These are phyloP conservation scores for Ferdinandea cuprea DNA, from an alignment of 2,888 invertebrate species.

Conservation along the genomic window DNA sequence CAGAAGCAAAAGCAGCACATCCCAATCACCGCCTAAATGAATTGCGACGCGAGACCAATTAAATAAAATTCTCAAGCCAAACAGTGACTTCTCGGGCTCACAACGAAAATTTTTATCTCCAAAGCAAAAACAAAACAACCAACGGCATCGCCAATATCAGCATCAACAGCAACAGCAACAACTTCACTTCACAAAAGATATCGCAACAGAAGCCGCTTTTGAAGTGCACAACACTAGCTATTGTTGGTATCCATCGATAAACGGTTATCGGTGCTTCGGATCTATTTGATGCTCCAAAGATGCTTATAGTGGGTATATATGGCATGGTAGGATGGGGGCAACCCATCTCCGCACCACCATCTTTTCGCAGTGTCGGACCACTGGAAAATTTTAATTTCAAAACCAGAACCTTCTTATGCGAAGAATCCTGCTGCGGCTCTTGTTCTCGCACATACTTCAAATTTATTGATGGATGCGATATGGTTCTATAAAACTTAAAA, in stretches of 20 bases:
- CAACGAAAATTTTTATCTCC: constrained; percentile 57
- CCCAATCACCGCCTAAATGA: constrained; percentile 71
- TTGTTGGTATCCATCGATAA: constrained; percentile 75
- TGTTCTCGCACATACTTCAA: constrained; percentile 65
- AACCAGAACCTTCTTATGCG: constrained; percentile 38
- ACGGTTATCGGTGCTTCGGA: constrained; percentile 67
- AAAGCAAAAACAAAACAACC: constrained; percentile 6
- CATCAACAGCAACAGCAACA: neutral
- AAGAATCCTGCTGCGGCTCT: constrained; percentile 21
- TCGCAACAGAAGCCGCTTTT: constrained; percentile 68
- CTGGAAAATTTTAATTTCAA: constrained; percentile 71
- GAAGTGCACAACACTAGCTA: constrained; percentile 70
- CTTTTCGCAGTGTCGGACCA: neutral
- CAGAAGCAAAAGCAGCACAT: no score
- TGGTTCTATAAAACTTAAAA: constrained; percentile 72
- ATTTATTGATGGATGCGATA: constrained; percentile 75
- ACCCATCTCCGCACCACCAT: constrained; percentile 18
- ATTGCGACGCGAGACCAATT: constrained; percentile 73
- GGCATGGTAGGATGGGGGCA: constrained; percentile 41
- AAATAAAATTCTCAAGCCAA: constrained; percentile 68
- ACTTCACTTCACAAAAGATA: constrained; percentile 18
- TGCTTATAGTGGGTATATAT: constrained; percentile 49
- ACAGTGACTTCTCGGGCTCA: neutral
- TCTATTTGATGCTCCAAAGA: constrained; percentile 69
- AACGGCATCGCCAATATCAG: neutral